These are phyloP conservation scores for Sturnus vulgaris DNA, from an alignment of 2,113 vertebrate genomes.

Conservation along the genomic window DNA sequence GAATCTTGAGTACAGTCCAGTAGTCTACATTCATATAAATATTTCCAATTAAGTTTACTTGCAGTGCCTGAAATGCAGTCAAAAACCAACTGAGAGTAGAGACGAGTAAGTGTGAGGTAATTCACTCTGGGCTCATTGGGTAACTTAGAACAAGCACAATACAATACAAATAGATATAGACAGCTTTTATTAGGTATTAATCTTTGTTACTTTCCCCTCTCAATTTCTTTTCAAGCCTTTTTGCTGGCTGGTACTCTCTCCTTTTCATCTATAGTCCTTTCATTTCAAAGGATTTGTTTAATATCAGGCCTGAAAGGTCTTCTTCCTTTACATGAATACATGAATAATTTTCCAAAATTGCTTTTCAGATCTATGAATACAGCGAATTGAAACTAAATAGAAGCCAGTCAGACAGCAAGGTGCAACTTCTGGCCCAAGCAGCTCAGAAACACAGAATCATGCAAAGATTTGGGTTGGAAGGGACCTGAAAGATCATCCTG, in stretches of 20 bases:
- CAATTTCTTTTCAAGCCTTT: not conserved
- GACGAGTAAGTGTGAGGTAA: not conserved
- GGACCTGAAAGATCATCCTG: not conserved
- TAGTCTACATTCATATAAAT: not conserved
- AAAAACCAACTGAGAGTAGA: not conserved
- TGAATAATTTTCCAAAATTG: conserved; percentile 3
- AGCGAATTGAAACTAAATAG: not conserved
- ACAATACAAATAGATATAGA: not conserved
- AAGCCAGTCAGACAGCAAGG: not conserved
- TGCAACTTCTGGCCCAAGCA: not conserved
- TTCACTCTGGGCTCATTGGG: not conserved
- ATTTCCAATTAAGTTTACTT: conserved; percentile 20
- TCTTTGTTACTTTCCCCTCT: not conserved
- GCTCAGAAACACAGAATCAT: not conserved
- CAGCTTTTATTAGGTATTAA: not conserved
- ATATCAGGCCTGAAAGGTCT: not conserved
- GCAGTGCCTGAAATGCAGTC: not conserved
- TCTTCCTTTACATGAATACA: not conserved
- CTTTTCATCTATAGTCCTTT: not conserved
- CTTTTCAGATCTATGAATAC: not conserved
- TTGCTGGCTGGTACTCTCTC: not conserved
- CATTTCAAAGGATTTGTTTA: conserved; percentile 13
- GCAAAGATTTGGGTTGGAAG: not conserved
- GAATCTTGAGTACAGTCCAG: not conserved
- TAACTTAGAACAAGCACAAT: not conserved